Conservation (phyloP, 2,888 invertebrate species). For the Asteroscopus sphinx region DNA sequence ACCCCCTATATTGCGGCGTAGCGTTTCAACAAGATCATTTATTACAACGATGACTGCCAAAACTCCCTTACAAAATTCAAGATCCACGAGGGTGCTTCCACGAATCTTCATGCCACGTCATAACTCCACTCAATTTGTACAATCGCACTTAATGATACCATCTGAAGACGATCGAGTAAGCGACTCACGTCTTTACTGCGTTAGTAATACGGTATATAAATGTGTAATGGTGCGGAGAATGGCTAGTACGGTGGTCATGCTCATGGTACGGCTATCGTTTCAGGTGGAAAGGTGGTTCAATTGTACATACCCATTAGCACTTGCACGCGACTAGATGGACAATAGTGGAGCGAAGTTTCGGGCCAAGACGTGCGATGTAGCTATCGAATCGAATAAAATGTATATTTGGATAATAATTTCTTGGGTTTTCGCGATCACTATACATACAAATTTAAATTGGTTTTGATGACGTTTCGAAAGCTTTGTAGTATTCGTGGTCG, state of each 20-base stretch:
- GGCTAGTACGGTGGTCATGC: slow-evolving; percentile 41
- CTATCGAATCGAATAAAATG: slow-evolving; percentile 5
- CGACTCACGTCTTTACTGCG: slow-evolving; percentile 57
- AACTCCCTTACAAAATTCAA: slow-evolving; percentile 59
- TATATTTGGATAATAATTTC: too few relatives aligned
- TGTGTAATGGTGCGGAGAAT: slow-evolving; percentile 43
- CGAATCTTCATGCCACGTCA: slow-evolving; percentile 63
- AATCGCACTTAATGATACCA: slow-evolving; percentile 65
- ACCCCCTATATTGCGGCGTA: slow-evolving; percentile 48
- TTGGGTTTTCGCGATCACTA: too few relatives aligned
- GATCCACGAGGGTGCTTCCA: slow-evolving; percentile 49
- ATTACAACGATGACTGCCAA: slow-evolving; percentile 59
- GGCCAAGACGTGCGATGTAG: neutral
- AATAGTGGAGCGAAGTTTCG: slow-evolving; percentile 21
- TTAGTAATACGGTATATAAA: slow-evolving; percentile 58
- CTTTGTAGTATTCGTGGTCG: too few relatives aligned
- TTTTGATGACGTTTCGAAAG: too few relatives aligned
- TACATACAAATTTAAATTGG: too few relatives aligned
- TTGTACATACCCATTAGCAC: slow-evolving; percentile 53
- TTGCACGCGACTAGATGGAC: slow-evolving; percentile 54
- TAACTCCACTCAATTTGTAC: slow-evolving; percentile 70
- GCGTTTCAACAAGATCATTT: slow-evolving; percentile 61
- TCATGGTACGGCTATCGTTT: slow-evolving; percentile 50
- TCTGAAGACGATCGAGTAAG: slow-evolving; percentile 47
- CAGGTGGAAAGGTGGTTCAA: slow-evolving; percentile 46